A percentile compares a stretch with the other conserved stretches of the same genome.
Conservation (phyloP, 2,888 invertebrate species). For the Pristionchus exspectatus region DNA sequence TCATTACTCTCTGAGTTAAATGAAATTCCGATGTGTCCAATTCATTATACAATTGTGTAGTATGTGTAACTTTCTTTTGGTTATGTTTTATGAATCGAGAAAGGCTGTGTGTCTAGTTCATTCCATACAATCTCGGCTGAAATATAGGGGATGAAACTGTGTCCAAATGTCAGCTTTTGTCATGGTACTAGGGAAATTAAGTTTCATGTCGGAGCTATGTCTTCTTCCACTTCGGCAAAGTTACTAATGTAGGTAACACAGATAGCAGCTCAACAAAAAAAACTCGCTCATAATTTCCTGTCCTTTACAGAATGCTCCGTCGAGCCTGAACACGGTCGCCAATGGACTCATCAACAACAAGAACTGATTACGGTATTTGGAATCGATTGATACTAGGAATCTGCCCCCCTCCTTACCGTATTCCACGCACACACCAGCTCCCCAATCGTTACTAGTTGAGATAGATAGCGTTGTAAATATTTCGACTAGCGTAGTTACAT, state of each 20-base stretch:
- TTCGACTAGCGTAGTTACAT: conserved; percentile 12
- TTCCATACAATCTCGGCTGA: too few species aligned
- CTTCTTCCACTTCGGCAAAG: too few species aligned
- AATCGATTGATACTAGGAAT: conserved; percentile 39
- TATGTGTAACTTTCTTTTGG: too few species aligned
- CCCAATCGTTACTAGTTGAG: conserved; percentile 45
- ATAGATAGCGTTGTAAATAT: conserved; percentile 19
- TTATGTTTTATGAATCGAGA: too few species aligned
- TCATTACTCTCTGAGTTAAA: neutral
- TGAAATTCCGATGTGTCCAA: neutral
- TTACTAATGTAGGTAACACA: too few species aligned
- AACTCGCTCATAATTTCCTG: neutral
- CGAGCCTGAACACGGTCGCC: conserved; percentile 70
- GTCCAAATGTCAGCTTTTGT: too few species aligned
- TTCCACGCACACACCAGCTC: neutral
- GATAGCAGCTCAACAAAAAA: too few species aligned
- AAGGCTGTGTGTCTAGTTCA: too few species aligned
- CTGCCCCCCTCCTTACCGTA: conserved; percentile 26
- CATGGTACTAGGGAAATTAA: too few species aligned
- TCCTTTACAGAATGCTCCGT: conserved; percentile 69
- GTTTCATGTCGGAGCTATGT: too few species aligned
- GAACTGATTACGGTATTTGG: conserved; percentile 51
- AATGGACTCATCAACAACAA: conserved; percentile 72
- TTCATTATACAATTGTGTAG: neutral
- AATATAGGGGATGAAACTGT: too few species aligned